These are phyloP conservation scores for Neosilurus hyrtlii DNA, from an alignment of 2,797 vertebrate species.

Conservation along the genomic window DNA sequence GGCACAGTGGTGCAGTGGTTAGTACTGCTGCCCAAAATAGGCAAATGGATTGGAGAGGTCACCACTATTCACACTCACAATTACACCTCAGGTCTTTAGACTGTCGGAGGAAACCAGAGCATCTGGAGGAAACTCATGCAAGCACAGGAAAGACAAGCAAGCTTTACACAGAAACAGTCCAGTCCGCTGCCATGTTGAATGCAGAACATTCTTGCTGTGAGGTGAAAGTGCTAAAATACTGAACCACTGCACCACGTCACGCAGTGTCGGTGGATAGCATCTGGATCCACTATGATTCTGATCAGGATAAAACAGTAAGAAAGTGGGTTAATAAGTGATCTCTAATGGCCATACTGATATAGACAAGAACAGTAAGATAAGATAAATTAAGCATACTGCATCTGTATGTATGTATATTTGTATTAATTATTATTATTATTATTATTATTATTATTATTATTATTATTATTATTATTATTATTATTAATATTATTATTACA, in stretches of 20 bases:
- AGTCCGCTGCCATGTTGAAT: no score
- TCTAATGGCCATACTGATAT: neutral
- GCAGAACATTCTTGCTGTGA: no score
- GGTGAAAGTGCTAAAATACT: neutral
- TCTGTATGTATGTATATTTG: neutral
- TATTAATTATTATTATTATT: neutral
- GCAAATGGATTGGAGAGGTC: no score
- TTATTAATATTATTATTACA: neutral
- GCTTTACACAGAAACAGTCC: no score
- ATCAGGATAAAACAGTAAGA: neutral
- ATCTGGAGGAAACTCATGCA: no score
- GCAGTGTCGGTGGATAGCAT: neutral
- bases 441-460: neutral
- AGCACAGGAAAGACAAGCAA: no score
- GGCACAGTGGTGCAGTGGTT: no score
- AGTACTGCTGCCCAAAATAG: no score
- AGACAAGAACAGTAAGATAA: neutral
- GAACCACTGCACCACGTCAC: neutral
- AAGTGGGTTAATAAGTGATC: neutral
- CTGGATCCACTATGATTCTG: neutral
- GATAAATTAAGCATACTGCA: neutral
- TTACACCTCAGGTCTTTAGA: no score
- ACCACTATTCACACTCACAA: no score
- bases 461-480: neutral
- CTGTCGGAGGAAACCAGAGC: no score